These are phyloP conservation scores for Melanchra persicariae DNA, from an alignment of 2,888 invertebrate species.

Conservation along the genomic window DNA sequence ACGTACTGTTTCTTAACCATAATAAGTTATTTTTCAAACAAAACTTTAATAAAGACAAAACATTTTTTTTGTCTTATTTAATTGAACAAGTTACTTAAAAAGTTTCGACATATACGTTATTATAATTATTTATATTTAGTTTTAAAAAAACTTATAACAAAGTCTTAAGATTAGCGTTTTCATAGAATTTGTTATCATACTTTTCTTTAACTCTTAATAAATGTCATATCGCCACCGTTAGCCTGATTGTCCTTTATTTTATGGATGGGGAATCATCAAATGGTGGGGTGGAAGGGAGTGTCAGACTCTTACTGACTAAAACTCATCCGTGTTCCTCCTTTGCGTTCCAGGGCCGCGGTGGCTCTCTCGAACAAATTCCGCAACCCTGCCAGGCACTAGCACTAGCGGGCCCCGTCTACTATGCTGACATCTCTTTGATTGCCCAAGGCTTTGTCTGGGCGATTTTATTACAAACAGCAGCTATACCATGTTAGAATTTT, in stretches of 20 bases:
- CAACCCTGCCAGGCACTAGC: no score
- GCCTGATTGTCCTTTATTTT: neutral
- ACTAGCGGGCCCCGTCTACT: no score
- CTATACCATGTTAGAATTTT: neutral
- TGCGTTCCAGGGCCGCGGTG: no score
- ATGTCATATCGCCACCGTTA: neutral
- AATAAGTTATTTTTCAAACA: neutral
- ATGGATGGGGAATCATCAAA: no score
- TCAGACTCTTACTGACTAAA: no score
- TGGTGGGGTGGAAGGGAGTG: no score
- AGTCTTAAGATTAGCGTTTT: neutral
- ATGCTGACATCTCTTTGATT: no score
- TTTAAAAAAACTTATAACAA: neutral
- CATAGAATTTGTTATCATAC: neutral
- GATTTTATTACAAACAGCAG: neutral
- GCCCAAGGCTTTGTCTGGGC: neutral
- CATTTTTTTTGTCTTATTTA: constrained; percentile 23
- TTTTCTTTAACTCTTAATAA: neutral
- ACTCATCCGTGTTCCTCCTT: no score
- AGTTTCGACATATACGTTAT: constrained; percentile 22
- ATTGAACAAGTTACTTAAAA: constrained; percentile 14
- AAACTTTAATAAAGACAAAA: constrained; percentile 24
- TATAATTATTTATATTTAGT: neutral
- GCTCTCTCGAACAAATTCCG: no score
- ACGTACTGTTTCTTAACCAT: constrained; percentile 1